Evolutionary conservation across 2,113 vertebrate genomes (phyloP), one percentile per base, ranked within the genome.

Genomic region (Ictidomys tridecemlineatus): DNA sequence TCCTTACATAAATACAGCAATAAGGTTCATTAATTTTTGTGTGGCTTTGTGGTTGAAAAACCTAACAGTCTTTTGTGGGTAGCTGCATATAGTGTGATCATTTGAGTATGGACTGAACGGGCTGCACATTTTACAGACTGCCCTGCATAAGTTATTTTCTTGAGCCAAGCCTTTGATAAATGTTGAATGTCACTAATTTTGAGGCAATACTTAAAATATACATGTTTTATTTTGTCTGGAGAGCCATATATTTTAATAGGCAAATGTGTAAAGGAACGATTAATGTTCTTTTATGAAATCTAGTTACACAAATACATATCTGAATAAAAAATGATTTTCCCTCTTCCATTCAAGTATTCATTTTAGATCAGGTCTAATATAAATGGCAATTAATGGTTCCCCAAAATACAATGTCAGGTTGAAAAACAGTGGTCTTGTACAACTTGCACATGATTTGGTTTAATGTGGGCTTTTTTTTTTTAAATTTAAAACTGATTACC

Each of bases 281-380:
- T 94, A 77, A 42, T 16, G 26, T n/a, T 28, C 45, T 96, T 85
- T 80, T 70, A 45, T 76, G 63, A 89, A 94, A 63, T 4, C 51
- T 88, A 37, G 82, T 14, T 85, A 73, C 34, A 84, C 6, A 78
- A 48, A 91, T 86, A 26, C 8, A 4, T 77, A 53, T 70, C 4
- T 94, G 83, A 85, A 22, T 73, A 58, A 87, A 94, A 67, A 22
- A 28, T 30, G 26, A 2, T 70, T 48, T 78, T 72, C 72, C 22
- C 34, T 79, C 9, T 85, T 79, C 85, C 32, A 1, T 30, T 92
- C 5, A 48, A 26, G 4, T 63, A 16, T 93, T 72, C 26, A 32
- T 93, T 74, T 83, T 85, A 26, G 56, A 6, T 76, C 39, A 88
- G 84, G 37, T 91, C 39, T 78, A 67, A 56, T 85, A 48, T 80